Evolutionary conservation across 2,888 invertebrate genomes (phyloP), one percentile per base, ranked within the genome.

Genomic region (Formica aserva): DNA sequence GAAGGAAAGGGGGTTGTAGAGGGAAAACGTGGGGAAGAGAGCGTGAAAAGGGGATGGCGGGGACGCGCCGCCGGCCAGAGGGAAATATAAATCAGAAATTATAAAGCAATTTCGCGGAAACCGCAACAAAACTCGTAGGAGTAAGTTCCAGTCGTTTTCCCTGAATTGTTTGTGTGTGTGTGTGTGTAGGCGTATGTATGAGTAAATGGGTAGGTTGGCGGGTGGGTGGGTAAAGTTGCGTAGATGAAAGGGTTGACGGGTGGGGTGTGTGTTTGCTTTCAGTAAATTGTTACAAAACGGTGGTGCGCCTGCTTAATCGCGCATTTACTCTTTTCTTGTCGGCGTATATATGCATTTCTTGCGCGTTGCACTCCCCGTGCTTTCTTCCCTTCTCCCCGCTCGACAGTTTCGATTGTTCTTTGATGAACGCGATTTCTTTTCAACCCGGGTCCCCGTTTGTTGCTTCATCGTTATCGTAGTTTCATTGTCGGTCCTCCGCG

Each of bases 71-170:
- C 26, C 72, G 71, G 48, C 72, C 52, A 74, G 86, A 87, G 77
- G 85, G 85, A 88, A 88, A 86, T 88, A 92, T 92, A 92, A 92
- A 93, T 93, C 92, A 91, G 87, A 88, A 92, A 93, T 93, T 92
- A 92, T 92, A 92, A 93, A 93, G 92, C 91, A 91, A 93, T 93
- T 93, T 91, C 86, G 83, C 65, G 87, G 85, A 90, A 91, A 90
- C 91, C 91, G 87, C 91, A 89, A 91, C 86, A 88, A 87, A 92
- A 92, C 87, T 90, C 87, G 83, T 66, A 62, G 69, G 75, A 83
- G 75, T 57, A 83, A 85, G 74, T 84, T 86, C 52, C 38, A 66
- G 55, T 72, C 72, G 77, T 66, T 72, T 80, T 55, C 74, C 52
- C 45, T 48, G 69, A 29, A 76, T 29, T 45, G 22, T 72, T 52